A percentile compares a stretch with the other conserved stretches of the same genome.
Evolutionary conservation across 2,888 invertebrate species (phyloP).

Genomic region (Hipparchia semele): DNA sequence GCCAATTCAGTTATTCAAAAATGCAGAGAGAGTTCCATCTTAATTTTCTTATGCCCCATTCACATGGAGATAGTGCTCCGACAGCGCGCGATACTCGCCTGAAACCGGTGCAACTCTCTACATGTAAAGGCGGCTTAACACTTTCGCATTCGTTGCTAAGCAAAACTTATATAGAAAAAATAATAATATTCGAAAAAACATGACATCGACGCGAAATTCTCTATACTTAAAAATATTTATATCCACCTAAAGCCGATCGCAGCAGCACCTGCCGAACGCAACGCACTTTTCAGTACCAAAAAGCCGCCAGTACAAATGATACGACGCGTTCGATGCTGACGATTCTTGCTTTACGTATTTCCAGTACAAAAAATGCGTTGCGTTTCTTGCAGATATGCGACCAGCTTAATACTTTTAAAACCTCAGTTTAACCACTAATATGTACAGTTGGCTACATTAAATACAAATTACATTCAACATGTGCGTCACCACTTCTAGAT

Average conservation of each 20-base stretch:
- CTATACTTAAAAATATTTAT: slow-evolving; percentile 66
- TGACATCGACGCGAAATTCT: slow-evolving; percentile 56
- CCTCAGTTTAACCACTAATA: slow-evolving; percentile 58
- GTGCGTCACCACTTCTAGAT: slow-evolving; percentile 40
- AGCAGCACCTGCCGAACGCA: not conserved
- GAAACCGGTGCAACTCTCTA: not conserved
- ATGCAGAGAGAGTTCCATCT: slow-evolving; percentile 36
- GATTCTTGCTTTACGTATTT: not conserved
- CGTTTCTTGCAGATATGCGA: not conserved
- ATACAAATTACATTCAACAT: slow-evolving; percentile 51
- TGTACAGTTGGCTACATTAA: slow-evolving; percentile 67
- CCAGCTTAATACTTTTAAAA: slow-evolving; percentile 60
- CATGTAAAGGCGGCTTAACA: not conserved
- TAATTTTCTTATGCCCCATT: not conserved
- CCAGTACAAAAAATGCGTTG: not conserved
- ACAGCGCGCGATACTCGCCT: not conserved
- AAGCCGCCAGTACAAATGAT: not conserved
- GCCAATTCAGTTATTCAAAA: slow-evolving; percentile 43
- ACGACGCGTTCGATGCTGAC: not conserved
- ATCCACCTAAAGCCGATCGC: slow-evolving; percentile 50
- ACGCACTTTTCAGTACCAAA: not conserved
- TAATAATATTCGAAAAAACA: slow-evolving; percentile 65
- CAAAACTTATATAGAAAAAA: slow-evolving; percentile 72
- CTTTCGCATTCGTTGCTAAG: slow-evolving; percentile 73
- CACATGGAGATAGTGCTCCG: not conserved